A percentile compares a stretch with the other conserved stretches of the same genome.
These are phyloP conservation scores for Octopus sinensis DNA, from an alignment of 1,140 invertebrate genomes.

Conservation along the genomic window DNA sequence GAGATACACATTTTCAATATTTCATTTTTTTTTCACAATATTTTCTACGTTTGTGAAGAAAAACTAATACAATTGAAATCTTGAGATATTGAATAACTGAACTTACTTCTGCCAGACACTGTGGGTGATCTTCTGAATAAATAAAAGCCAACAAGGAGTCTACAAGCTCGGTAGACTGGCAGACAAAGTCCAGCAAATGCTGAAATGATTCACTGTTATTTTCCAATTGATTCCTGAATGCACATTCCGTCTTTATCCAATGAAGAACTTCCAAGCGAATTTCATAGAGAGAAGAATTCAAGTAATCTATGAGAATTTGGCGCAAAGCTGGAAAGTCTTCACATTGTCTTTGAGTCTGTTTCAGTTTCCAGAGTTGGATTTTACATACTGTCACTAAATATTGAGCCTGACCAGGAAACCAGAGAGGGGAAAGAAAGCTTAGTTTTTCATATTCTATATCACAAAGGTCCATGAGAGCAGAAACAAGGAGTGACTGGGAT, in stretches of 20 bases:
- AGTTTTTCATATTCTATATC: not conserved
- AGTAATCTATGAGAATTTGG: slow-evolving; percentile 14
- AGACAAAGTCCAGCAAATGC: not conserved
- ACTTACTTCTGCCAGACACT: slow-evolving; percentile 31
- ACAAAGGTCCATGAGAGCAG: not conserved
- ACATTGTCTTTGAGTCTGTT: not conserved
- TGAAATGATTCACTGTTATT: not conserved
- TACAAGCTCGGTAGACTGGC: slow-evolving; percentile 17
- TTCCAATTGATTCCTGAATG: not conserved
- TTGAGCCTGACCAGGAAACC: slow-evolving; percentile 13
- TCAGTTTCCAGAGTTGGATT: not conserved
- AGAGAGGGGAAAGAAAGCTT: slow-evolving; percentile 11
- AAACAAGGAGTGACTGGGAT: not conserved
- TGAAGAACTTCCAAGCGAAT: slow-evolving; percentile 32
- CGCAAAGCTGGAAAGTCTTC: not conserved
- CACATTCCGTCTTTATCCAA: not conserved
- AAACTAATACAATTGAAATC: too few relatives aligned
- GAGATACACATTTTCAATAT: too few relatives aligned
- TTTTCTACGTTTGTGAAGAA: too few relatives aligned
- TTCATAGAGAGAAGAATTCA: slow-evolving; percentile 31
- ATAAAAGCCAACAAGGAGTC: slow-evolving; percentile 31
- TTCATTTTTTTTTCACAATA: too few relatives aligned
- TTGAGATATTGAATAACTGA: too few relatives aligned
- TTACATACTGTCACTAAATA: slow-evolving; percentile 14
- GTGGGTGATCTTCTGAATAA: slow-evolving; percentile 27